Evolutionary conservation across 2,888 invertebrate species (phyloP), one percentile per base, ranked within the genome.

Genomic region (Philopedon plagiatum): DNA sequence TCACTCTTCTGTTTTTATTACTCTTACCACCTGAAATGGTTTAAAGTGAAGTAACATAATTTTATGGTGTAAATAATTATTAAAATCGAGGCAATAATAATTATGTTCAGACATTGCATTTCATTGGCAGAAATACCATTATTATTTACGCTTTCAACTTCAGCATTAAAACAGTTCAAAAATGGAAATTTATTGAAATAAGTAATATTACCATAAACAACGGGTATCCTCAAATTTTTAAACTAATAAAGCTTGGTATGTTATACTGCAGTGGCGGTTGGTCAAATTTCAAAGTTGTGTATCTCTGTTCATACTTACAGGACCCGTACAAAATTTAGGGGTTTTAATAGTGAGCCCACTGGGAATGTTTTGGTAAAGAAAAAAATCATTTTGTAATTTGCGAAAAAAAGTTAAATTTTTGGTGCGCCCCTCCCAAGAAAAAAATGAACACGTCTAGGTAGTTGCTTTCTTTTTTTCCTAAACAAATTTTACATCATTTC

Each of bases 61-160:
- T 54, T 54, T 29, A 54, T 54, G 51, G 18, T 51, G 15, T 29
- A 15, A 29, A 54, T 54, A 54, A 54, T 18, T 32, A 54, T 29
- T 29, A 29, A 32, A 54, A 54, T 11, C 9, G 15, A 8, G 26
- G 26, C 13, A 26, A 51, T 15, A 29, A 13, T 13, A 51, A 46
- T 46, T 46, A 46, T 19, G 44, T 8, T 13, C 13, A 29, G 8
- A 15, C 21, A 29, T 54, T 54, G 51, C 51, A 26, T 54, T 29
- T 54, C 18, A 29, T 54, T 29, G 7, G 29, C 15, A 5, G 1
- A 54, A 54, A 54, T 54, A 54, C 15, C 51, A 32, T 54, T 13
- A 54, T 54, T 54, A 54, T 54, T 32, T 32, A 54, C 51, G 51
- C 29, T 54, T 54, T 54, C 51, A 54, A 29, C n/a, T 26, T 23